Base-by-base conservation (phyloP, 2,113 vertebrate genomes). In the Charina bottae region DNA sequence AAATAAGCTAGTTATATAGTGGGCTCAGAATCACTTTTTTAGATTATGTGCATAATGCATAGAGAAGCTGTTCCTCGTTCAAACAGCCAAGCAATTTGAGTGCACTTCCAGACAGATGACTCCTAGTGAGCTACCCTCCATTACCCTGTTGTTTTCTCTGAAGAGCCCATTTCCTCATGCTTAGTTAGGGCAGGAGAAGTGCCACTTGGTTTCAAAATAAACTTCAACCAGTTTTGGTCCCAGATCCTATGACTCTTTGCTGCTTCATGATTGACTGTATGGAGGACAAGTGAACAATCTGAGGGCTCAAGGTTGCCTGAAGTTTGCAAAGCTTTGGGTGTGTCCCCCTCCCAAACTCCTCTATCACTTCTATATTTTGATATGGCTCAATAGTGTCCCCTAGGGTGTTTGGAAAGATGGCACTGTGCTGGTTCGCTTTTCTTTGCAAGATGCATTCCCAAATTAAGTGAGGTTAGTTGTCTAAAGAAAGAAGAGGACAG, bases 31-130 rank as follows among this genome's bases (percentile, higher is more conserved):
- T 84, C 21, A 26, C 23, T 84, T 84, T 49, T 84, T 84, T 49
- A 53, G 46, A 49, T 84, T 84, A 84, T 49, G 46, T 84, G 83
- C 83, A 84, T 84, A 84, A 84, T 84, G 83, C 42, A 84, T 84
- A 84, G 11, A 46, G 46, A 84, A 84, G 23, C 10, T 84, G 42
- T 53, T 49, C 46, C 42, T 85, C 12, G 24, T 85, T 26, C 83
- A 85, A 85, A 85, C 13, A 85, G 42, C 83, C 83, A 85, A 85
- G 46, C 83, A 53, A 85, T 53, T 26, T 53, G 33, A 23, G 7
- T 78, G 19, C 3, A 23, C 72, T 42, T 78, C 72, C 72, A 78
- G 72, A 78, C 33, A 78, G 72, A 42, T 37, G 17, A 78, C 72
- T 42, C 72, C 72, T 19, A 78, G 68, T 37, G 33, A 78, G 33